phyloP scores from a whole-genome alignment of 2,113 vertebrate species.

The Pelecanoides urinatrix region DNA sequence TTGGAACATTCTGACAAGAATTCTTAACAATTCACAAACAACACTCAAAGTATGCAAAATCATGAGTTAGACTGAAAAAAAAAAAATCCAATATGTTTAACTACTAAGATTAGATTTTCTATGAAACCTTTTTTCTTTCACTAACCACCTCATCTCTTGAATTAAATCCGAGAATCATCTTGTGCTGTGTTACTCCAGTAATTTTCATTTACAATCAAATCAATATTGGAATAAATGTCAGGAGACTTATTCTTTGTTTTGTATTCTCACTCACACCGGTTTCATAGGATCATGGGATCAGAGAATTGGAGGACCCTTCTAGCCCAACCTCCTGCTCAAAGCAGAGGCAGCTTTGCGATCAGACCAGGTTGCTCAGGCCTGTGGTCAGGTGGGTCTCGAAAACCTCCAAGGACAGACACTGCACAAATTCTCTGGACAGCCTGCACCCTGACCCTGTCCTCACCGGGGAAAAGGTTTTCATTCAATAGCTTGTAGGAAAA shows the following conservation, averaged over 20 bases:
- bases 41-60: not conserved
- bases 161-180: not conserved
- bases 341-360: not conserved
- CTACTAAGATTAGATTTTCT: not conserved
- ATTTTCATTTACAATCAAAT: not conserved
- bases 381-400: fast-evolving
- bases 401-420: not conserved
- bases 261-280: not conserved
- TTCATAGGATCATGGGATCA: not conserved
- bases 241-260: not conserved
- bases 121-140: fast-evolving
- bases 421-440: not conserved
- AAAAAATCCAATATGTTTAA: not conserved
- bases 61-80: not conserved
- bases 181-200: not conserved
- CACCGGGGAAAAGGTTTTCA: not conserved
- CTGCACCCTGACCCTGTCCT: not conserved
- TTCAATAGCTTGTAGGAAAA: not conserved
- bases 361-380: not conserved
- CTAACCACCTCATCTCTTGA: not conserved
- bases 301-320: not conserved
- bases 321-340: not conserved
- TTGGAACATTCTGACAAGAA: slow-evolving; percentile 22
- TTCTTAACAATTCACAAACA: not conserved
- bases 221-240: not conserved